These are phyloP conservation scores for Acanthisitta chloris DNA, from an alignment of 2,113 vertebrate species.

Conservation along the genomic window DNA sequence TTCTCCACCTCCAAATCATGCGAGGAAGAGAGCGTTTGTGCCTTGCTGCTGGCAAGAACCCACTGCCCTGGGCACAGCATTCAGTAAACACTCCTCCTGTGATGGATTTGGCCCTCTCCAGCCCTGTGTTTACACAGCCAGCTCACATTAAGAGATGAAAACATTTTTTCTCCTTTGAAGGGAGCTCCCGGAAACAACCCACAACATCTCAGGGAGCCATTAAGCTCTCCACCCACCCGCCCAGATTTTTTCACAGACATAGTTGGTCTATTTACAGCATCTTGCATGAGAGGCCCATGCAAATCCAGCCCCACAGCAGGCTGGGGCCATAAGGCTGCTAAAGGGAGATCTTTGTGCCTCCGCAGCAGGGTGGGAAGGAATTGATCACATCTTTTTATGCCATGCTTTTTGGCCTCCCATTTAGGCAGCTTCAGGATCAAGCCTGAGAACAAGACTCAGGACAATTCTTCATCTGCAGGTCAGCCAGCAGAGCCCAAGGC, in stretches of 20 bases:
- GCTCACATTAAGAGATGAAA: constrained; percentile 34
- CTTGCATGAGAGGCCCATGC: background rate
- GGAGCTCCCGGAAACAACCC: constrained; percentile 19
- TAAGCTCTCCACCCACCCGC: background rate
- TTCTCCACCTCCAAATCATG: background rate
- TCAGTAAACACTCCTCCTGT: background rate
- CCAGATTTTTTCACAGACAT: background rate
- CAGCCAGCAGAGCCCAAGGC: background rate
- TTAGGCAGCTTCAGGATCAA: background rate
- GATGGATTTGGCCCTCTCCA: background rate
- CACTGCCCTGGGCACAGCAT: background rate
- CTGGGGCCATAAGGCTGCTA: accelerated
- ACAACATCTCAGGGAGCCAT: background rate
- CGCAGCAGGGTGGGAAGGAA: background rate
- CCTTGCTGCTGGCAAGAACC: background rate
- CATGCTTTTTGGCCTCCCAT: background rate
- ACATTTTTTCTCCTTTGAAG: constrained; percentile 35
- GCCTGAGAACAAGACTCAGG: background rate
- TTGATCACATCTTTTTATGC: background rate
- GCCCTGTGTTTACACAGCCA: constrained; percentile 8
- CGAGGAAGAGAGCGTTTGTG: background rate
- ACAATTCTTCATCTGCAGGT: background rate
- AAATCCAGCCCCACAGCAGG: background rate
- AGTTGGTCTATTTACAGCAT: background rate
- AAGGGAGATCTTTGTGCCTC: background rate